Evolutionary conservation across 2,113 vertebrate species (phyloP), one percentile per base, ranked within the genome.

Genomic region (Coregonus clupeaformis): DNA sequence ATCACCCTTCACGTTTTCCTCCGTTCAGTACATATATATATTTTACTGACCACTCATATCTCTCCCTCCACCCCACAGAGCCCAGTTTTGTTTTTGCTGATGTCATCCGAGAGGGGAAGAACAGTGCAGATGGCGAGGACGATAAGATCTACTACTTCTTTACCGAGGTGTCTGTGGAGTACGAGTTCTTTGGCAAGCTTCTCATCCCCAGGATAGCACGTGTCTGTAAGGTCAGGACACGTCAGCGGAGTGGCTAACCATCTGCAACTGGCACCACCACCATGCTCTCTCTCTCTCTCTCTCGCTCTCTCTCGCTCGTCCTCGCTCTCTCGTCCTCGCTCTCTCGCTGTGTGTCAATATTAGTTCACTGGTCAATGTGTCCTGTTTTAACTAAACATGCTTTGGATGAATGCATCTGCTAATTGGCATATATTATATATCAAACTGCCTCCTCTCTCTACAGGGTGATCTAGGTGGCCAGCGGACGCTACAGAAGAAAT

Each of bases 101-200:
- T 9, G 96, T 98, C 71, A 93, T 99, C 80, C 93, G 94, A 71
- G 95, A 94, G 74, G 93, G 90, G 66, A 82, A 79, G 1, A 93
- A 92, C 72, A 77, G 84, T 57, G 74, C 82, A 0, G 92, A 93
- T 20, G 93, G 94, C 0, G 96, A 96, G 1, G 97, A 96, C 0
- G 97, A 98, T 89, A 97, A 96, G 87, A 92, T 99, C 75, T 99
- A 98, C 85, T 98, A 96, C 90, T 99, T 99, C 90, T 99, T 99
- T 92, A 99, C 96, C 0, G 98, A 99, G 85, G 97, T 98, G 76
- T 96, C 97, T 1, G 96, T 99, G 85, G 97, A 99, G 62, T 99
- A 97, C 16, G 97, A 99, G 81, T 99, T 99, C 75, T 93, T 97
- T 76, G 95, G 96, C 89, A 97, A 98, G 88, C 82, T 99, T 77